Evolutionary conservation across 2,113 vertebrate genomes (phyloP).

Genomic region (Eulemur macaco): DNA sequence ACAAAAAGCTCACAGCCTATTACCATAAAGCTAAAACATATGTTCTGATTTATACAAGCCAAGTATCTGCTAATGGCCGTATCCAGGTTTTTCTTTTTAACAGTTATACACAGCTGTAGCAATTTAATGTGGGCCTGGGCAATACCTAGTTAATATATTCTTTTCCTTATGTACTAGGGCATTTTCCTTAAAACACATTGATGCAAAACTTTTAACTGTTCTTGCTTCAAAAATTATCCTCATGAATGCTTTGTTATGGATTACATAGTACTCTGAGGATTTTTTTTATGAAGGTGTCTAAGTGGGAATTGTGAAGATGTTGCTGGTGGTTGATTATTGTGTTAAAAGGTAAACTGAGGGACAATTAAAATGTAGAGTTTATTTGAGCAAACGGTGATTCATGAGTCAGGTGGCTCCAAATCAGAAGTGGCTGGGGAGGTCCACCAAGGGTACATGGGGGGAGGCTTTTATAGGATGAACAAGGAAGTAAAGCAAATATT

Average conservation of each 20-base stretch:
- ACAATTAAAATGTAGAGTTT: neutral
- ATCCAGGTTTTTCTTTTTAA: neutral
- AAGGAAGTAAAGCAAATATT: neutral
- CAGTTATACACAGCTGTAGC: slow-evolving; percentile 58
- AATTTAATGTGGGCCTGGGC: slow-evolving; percentile 53
- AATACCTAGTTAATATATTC: slow-evolving; percentile 5
- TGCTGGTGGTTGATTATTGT: neutral
- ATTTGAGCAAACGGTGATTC: neutral
- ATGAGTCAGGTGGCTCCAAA: neutral
- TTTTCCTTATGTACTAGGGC: neutral
- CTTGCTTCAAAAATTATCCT: neutral
- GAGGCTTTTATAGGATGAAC: neutral
- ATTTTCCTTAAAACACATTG: slow-evolving; percentile 22
- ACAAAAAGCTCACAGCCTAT: slow-evolving; percentile 57
- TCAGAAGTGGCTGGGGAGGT: neutral
- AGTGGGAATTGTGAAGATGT: neutral
- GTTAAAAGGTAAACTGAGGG: neutral
- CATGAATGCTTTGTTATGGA: neutral
- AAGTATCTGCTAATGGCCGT: slow-evolving; percentile 21
- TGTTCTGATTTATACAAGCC: slow-evolving; percentile 56
- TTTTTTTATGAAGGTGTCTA: neutral
- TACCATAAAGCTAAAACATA: slow-evolving; percentile 40
- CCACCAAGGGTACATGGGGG: fast-evolving
- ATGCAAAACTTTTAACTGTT: neutral
- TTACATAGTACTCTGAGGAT: neutral